These are phyloP conservation scores for Apamea anceps DNA, from an alignment of 2,888 invertebrate genomes.

Conservation along the genomic window DNA sequence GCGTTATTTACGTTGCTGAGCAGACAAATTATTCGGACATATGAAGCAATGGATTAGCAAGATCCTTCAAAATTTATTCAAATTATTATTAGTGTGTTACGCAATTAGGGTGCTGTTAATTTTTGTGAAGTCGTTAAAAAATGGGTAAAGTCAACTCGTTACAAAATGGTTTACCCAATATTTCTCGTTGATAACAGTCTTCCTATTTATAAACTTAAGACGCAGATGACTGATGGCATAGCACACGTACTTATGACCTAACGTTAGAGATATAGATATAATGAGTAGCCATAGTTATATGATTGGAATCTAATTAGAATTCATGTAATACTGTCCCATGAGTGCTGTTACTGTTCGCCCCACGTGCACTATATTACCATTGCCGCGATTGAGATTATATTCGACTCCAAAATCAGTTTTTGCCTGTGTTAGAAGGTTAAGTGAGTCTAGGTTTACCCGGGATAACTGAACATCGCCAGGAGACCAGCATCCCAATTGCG, in stretches of 20 bases:
- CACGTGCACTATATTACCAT: conserved; percentile 74
- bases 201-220: conserved; percentile 28
- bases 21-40: background rate
- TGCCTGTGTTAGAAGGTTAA: conserved; percentile 3
- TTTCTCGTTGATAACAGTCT: conserved; percentile 26
- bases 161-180: conserved; percentile 14
- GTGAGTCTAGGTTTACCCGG: background rate
- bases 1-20: background rate
- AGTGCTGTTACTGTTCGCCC: conserved; percentile 85
- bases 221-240: conserved; percentile 46
- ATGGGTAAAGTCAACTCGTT: background rate
- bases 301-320: conserved; percentile 38
- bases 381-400: conserved; percentile 51
- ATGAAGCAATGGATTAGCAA: background rate
- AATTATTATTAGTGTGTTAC: background rate
- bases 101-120: background rate
- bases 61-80: background rate
- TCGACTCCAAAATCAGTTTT: background rate
- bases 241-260: conserved; percentile 42
- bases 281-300: background rate
- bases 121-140: too few relatives aligned
- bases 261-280: conserved; percentile 18
- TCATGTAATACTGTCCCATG: conserved; percentile 80
- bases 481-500: background rate
- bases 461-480: background rate